Percentiles rank a stretch among this genome's conserved stretches.
Evolutionary conservation across 2,113 vertebrate species (phyloP).

Genomic region (Trematocara variabile): DNA sequence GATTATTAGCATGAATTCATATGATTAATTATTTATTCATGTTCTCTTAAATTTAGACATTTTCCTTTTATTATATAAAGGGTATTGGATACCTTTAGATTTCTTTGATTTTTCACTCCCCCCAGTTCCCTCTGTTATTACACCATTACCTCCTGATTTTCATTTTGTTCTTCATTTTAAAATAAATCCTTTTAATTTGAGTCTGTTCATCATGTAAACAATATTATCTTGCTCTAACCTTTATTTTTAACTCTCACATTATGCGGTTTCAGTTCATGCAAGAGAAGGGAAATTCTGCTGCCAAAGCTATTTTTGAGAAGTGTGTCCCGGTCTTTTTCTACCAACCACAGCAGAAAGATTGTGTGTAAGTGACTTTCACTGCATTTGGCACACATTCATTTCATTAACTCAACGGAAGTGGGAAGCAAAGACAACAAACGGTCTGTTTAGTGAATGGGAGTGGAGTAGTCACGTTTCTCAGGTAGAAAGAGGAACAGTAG

Average conservation of each 20-base stretch:
- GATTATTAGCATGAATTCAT: conserved; percentile 21
- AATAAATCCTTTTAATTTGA: background rate
- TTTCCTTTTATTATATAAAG: background rate
- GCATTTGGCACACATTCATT: background rate
- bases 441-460: background rate
- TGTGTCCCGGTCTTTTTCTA: conserved; percentile 86
- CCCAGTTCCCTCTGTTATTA: background rate
- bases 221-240: background rate
- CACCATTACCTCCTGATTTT: background rate
- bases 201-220: background rate
- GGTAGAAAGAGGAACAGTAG: background rate
- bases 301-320: conserved; percentile 83
- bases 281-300: conserved; percentile 75
- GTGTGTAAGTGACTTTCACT: conserved; percentile 76
- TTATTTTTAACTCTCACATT: background rate
- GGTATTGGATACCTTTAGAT: background rate
- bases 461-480: background rate
- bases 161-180: background rate
- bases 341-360: conserved; percentile 78
- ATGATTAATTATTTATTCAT: background rate
- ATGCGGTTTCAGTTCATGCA: conserved; percentile 82
- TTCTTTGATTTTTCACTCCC: background rate
- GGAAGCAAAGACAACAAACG: background rate
- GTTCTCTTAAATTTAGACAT: background rate
- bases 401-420: background rate